Evolutionary conservation across 2,888 invertebrate genomes (phyloP).

Genomic region (Mythimna pallens): DNA sequence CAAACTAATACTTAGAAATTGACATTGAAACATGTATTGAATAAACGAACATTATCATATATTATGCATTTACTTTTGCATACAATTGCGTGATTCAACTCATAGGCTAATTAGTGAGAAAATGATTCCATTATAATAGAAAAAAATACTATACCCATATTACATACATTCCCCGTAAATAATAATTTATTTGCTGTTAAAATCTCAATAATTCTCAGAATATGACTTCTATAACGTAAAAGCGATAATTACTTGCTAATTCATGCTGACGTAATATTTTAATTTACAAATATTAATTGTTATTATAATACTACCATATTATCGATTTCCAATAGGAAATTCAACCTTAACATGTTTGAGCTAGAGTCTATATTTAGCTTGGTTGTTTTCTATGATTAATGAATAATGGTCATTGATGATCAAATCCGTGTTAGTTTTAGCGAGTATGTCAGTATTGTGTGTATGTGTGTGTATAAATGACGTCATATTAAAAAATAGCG

Average conservation of each 20-base stretch:
- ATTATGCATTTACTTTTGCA: constrained; percentile 14
- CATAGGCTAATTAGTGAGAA: constrained; percentile 32
- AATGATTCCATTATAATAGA: constrained; percentile 6
- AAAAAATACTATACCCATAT: background rate
- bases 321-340: constrained; percentile 14
- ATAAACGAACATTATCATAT: constrained; percentile 10
- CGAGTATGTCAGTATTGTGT: constrained; percentile 6
- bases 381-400: constrained; percentile 12
- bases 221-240: constrained; percentile 42
- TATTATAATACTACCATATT: background rate
- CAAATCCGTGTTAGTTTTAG: constrained; percentile 26
- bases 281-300: constrained; percentile 53
- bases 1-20: background rate
- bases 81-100: constrained; percentile 20
- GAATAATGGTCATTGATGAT: constrained; percentile 40
- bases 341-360: accelerated
- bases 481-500: constrained; percentile 24
- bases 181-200: constrained; percentile 32
- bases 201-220: constrained; percentile 50
- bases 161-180: background rate
- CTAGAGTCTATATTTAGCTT: constrained; percentile 1
- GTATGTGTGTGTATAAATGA: constrained; percentile 10
- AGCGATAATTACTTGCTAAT: constrained; percentile 54
- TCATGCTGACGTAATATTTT: constrained; percentile 50
- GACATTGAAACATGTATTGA: constrained; percentile 1